Conservation (phyloP, 1,140 invertebrate genomes). For the Nasonia giraulti region DNA sequence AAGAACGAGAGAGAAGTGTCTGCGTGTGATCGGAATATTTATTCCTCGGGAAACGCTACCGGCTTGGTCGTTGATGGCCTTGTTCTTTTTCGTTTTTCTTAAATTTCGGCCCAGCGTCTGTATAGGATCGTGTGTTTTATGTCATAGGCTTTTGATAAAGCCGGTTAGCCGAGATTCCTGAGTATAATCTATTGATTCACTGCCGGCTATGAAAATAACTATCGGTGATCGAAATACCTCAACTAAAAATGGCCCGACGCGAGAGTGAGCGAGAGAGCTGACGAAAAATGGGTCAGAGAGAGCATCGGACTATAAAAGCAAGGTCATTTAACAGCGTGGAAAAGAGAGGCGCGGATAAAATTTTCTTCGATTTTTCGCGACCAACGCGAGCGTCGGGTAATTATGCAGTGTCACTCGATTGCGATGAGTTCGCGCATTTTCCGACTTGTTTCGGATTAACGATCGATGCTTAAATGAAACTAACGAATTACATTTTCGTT, state of each 20-base stretch:
- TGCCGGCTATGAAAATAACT: background rate
- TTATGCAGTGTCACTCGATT: background rate
- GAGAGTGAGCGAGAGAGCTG: background rate
- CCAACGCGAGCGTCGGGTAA: background rate
- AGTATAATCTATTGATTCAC: background rate
- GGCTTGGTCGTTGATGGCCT: too few species aligned
- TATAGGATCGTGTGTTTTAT: too few species aligned
- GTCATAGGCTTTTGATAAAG: background rate
- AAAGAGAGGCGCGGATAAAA: background rate
- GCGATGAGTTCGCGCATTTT: background rate
- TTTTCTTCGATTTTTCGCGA: background rate
- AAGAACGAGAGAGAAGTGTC: too few species aligned
- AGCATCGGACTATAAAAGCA: background rate
- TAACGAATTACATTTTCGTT: background rate
- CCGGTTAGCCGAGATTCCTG: background rate
- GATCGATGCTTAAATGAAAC: background rate
- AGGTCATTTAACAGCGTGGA: background rate
- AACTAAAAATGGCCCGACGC: background rate
- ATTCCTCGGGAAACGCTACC: too few species aligned
- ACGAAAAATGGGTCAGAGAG: slow-evolving; percentile 13
- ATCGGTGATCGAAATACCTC: background rate
- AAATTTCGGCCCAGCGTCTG: too few species aligned
- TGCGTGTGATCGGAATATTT: too few species aligned
- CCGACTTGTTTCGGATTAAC: background rate
- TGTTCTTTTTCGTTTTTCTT: too few species aligned